A percentile compares a stretch with the other conserved stretches of the same genome.
Evolutionary conservation across 64 coral and sea anemone species (phyloP).

Genomic region (Pachyseris speciosa): DNA sequence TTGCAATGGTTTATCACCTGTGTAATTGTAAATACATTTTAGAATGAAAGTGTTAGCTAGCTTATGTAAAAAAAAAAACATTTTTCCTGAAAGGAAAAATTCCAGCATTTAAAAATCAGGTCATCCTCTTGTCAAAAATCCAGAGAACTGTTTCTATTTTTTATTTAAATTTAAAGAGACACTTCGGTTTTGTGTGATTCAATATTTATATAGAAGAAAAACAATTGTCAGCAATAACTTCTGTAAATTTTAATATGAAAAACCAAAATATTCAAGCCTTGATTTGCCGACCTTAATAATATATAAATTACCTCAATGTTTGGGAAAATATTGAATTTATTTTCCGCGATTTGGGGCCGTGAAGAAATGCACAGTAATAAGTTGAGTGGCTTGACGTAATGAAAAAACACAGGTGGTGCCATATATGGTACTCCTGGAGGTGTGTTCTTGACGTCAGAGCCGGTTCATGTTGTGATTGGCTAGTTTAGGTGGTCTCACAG

Average conservation of each 20-base stretch:
- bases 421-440: slow-evolving; percentile 89
- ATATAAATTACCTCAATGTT: background rate
- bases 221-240: background rate
- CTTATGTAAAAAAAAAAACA: too few relatives aligned
- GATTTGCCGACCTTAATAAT: background rate
- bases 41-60: too few relatives aligned
- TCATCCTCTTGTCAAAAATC: background rate
- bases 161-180: background rate
- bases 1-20: too few relatives aligned
- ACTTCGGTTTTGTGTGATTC: slow-evolving; percentile 4
- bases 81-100: too few relatives aligned
- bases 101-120: background rate
- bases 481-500: background rate
- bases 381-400: background rate
- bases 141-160: background rate
- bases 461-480: slow-evolving; percentile 71
- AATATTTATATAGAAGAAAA: background rate
- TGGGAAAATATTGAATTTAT: background rate
- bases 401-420: background rate
- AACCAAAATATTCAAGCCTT: background rate
- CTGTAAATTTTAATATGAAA: background rate
- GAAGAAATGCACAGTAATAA: background rate
- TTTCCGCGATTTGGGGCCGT: too few relatives aligned
- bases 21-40: too few relatives aligned
- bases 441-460: slow-evolving; percentile 84